Conservation (phyloP, 2,888 invertebrate genomes). For the Agrochola litura region DNA sequence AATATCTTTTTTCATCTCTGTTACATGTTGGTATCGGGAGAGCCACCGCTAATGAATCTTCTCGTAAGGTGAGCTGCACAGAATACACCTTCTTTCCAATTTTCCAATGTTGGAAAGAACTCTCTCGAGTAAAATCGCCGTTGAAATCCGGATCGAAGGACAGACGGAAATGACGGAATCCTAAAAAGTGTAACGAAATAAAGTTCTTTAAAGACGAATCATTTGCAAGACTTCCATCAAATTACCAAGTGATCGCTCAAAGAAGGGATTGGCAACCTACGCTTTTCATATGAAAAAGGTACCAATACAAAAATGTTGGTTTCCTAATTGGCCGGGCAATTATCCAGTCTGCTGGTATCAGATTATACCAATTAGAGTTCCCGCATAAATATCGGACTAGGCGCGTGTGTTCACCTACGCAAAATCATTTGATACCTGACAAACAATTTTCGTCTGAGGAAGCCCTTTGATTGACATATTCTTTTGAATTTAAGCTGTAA, state of each 20-base stretch:
- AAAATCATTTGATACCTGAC: constrained; percentile 39
- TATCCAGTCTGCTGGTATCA: constrained; percentile 34
- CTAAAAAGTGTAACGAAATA: background rate
- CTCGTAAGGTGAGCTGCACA: too few species aligned
- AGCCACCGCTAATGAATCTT: background rate
- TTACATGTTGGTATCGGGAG: too few species aligned
- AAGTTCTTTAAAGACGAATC: background rate
- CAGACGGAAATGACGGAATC: background rate
- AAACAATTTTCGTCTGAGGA: constrained; percentile 18
- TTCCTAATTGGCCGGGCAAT: constrained; percentile 50
- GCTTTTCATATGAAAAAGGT: constrained; percentile 28
- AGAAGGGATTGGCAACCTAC: constrained; percentile 30
- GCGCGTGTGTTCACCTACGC: constrained; percentile 11
- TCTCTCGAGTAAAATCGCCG: background rate
- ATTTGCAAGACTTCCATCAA: constrained; percentile 31
- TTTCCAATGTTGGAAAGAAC: background rate
- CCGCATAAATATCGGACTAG: constrained; percentile 24
- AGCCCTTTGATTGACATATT: constrained; percentile 8
- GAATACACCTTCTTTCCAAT: background rate
- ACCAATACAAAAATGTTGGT: constrained; percentile 1
- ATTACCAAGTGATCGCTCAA: constrained; percentile 31
- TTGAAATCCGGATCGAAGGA: background rate
- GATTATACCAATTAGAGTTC: constrained; percentile 57
- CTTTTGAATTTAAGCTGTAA: constrained; percentile 3
- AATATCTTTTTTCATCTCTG: background rate